phyloP scores from a whole-genome alignment of 2,888 invertebrate species.

The Callyntrura guangdongensis region DNA sequence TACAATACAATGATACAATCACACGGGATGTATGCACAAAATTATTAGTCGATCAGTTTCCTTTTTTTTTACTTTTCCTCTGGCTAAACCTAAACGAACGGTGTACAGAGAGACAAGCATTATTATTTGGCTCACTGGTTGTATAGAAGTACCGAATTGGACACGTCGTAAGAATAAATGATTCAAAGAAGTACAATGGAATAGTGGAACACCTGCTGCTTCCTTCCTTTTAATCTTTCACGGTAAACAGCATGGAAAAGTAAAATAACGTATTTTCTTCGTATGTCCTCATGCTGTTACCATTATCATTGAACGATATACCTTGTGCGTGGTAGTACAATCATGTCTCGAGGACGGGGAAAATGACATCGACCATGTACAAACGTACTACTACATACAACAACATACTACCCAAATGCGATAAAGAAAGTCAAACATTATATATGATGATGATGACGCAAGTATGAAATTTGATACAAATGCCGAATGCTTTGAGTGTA shows the following conservation, averaged over 20 bases:
- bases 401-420: too few species aligned
- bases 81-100: too few species aligned
- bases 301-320: background rate
- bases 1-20: too few species aligned
- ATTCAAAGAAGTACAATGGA: constrained; percentile 58
- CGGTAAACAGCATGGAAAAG: background rate
- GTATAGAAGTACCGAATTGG: background rate
- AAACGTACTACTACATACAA: too few species aligned
- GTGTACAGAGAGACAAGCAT: background rate
- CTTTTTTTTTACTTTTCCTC: too few species aligned
- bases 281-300: background rate
- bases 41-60: too few species aligned
- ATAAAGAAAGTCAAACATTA: too few species aligned
- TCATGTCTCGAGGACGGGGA: too few species aligned
- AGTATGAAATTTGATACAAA: background rate
- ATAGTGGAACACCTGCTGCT: constrained; percentile 75
- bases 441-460: too few species aligned
- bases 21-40: too few species aligned
- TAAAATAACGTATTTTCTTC: background rate
- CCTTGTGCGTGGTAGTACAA: too few species aligned
- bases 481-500: background rate
- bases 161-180: background rate
- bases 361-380: too few species aligned
- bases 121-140: constrained; percentile 60
- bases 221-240: constrained; percentile 75